phyloP scores from a whole-genome alignment of 23 tunicate genomes.

The Aplidium turbinatum region DNA sequence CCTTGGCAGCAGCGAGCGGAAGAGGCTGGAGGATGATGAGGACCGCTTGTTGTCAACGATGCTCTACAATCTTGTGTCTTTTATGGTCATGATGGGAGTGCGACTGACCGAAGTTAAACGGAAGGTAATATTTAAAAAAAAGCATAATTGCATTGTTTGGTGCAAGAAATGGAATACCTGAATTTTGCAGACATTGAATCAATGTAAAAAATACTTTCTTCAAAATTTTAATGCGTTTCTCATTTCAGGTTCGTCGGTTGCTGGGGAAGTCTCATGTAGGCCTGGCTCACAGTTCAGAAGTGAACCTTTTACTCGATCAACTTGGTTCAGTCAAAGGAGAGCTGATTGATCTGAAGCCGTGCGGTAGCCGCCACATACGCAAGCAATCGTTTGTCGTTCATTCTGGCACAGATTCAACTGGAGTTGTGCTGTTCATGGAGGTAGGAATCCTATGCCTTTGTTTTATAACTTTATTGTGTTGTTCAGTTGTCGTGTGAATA shows the following conservation, averaged over 20 bases:
- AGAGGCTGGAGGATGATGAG: constrained; percentile 95
- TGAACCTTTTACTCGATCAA: constrained; percentile 75
- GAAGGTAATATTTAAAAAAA: too few species aligned
- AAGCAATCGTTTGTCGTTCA: constrained; percentile 99
- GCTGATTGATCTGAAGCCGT: constrained; percentile 92
- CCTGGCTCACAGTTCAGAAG: constrained; percentile 81
- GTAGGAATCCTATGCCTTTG: too few species aligned
- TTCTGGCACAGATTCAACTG: constrained; percentile 91
- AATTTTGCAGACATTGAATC: too few species aligned
- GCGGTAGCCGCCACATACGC: constrained; percentile 96
- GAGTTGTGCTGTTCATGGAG: constrained; percentile 95
- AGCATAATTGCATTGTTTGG: too few species aligned
- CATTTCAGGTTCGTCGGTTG: constrained; percentile 76
- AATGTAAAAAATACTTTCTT: too few species aligned
- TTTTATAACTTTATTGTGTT: too few species aligned
- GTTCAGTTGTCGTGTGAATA: too few species aligned
- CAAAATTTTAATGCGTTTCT: background rate
- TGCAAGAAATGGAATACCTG: too few species aligned
- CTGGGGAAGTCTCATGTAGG: constrained; percentile 99
- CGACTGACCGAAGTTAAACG: constrained; percentile 53
- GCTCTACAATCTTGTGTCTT: constrained; percentile 87
- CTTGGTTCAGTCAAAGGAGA: constrained; percentile 40
- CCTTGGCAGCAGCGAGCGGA: constrained; percentile 55
- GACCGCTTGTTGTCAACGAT: constrained; percentile 89
- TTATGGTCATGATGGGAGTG: constrained; percentile 96